Evolutionary conservation across 2,888 invertebrate species (phyloP).

Genomic region (Trissolcus japonicus): DNA sequence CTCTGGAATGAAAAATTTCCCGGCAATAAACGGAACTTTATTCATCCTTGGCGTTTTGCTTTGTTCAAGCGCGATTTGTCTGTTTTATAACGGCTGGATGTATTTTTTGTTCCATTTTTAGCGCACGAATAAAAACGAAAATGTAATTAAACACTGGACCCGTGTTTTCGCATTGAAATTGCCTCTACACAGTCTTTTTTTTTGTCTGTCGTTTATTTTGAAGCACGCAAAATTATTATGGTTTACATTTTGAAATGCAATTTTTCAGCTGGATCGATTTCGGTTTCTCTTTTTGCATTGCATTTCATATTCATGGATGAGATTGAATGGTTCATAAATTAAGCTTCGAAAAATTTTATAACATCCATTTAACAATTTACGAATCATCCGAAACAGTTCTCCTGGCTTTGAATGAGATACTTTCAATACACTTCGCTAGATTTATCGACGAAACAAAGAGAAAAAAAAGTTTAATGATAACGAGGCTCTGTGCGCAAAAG

Average conservation of each 20-base stretch:
- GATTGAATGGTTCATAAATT: slow-evolving; percentile 4
- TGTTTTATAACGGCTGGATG: slow-evolving; percentile 9
- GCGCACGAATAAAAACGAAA: slow-evolving; percentile 5
- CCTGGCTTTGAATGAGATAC: slow-evolving; percentile 3
- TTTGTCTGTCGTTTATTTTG: not conserved
- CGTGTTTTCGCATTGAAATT: not conserved
- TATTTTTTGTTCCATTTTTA: slow-evolving; percentile 17
- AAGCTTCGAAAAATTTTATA: slow-evolving; percentile 6
- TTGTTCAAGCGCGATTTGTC: slow-evolving; percentile 13
- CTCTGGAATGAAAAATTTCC: no score
- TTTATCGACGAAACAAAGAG: slow-evolving; percentile 6
- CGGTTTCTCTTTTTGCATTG: no score
- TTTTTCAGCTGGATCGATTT: not conserved
- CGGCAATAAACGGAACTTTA: no score
- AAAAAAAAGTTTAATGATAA: slow-evolving; percentile 13
- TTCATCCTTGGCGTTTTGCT: not conserved
- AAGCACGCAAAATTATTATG: no score
- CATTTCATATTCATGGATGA: not conserved
- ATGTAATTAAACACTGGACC: slow-evolving; percentile 8
- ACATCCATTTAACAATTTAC: slow-evolving; percentile 4
- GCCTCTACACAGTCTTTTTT: not conserved
- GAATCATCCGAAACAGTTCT: slow-evolving; percentile 2
- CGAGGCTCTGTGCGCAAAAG: slow-evolving; percentile 11
- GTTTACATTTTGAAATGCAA: no score
- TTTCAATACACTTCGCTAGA: slow-evolving; percentile 10